A percentile compares a stretch with the other conserved stretches of the same genome.
These are phyloP conservation scores for Schizopygopsis malacanthus DNA, from an alignment of 2,797 vertebrate genomes.

Conservation along the genomic window DNA sequence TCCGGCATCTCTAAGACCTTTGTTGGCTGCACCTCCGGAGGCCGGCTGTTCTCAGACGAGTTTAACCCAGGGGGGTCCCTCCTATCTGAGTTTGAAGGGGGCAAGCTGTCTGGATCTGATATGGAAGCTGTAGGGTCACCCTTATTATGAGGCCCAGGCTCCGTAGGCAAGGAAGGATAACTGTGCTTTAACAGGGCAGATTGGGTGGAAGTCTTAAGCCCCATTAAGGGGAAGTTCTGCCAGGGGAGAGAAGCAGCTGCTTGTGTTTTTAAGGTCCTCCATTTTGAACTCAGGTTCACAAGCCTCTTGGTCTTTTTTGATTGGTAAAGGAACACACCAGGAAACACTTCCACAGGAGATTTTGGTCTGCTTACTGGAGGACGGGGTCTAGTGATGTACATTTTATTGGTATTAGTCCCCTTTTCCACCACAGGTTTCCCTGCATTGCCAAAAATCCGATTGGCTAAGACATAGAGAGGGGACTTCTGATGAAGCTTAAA, in stretches of 20 bases:
- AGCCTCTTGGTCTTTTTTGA: conserved; percentile 76
- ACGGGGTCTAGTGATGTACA: conserved; percentile 86
- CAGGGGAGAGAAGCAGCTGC: conserved; percentile 71
- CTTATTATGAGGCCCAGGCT: conserved; percentile 35
- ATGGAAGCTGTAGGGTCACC: background rate
- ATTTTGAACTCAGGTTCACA: conserved; percentile 74
- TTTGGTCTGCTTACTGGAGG: conserved; percentile 66
- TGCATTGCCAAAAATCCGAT: conserved; percentile 75
- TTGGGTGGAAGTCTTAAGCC: conserved; percentile 69
- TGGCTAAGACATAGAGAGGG: conserved; percentile 78
- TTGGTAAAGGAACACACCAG: conserved; percentile 86
- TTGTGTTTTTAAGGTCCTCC: conserved; percentile 65
- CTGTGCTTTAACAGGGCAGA: conserved; percentile 59
- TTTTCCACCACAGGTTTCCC: conserved; percentile 64
- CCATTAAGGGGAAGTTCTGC: conserved; percentile 69
- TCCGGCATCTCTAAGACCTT: conserved; percentile 69
- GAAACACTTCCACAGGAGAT: conserved; percentile 82
- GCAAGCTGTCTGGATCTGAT: conserved; percentile 44
- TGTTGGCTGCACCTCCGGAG: conserved; percentile 72
- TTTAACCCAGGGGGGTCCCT: conserved; percentile 62
- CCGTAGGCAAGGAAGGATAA: conserved; percentile 19
- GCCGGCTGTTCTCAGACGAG: conserved; percentile 67
- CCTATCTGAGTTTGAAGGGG: conserved; percentile 17
- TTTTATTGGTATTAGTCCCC: conserved; percentile 78
- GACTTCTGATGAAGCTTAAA: conserved; percentile 76